A percentile compares a stretch with the other conserved stretches of the same genome.
phyloP scores from a whole-genome alignment of 2,113 vertebrate genomes.

The Potamarius usumacintae region DNA sequence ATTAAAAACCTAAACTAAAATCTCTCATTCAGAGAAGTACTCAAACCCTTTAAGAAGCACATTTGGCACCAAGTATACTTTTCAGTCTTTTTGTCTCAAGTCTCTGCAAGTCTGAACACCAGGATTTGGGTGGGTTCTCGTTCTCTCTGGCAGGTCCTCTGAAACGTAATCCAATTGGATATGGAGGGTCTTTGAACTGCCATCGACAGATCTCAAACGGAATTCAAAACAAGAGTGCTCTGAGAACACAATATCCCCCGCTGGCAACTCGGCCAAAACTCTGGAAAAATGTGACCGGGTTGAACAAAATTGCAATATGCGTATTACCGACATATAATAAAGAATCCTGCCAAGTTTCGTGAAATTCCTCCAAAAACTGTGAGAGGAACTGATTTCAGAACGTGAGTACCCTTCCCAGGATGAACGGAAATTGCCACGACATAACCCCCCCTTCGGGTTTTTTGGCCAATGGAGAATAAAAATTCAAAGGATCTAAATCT shows the following conservation, averaged over 20 bases:
- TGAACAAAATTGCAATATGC: too few species aligned
- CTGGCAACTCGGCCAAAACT: too few species aligned
- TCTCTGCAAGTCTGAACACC: background rate
- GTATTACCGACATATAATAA: too few species aligned
- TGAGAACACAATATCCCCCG: too few species aligned
- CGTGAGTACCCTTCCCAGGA: too few species aligned
- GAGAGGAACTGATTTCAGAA: too few species aligned
- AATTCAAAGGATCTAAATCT: background rate
- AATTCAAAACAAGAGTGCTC: too few species aligned
- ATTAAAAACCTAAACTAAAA: too few species aligned
- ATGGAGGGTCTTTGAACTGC: background rate
- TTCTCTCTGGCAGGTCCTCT: background rate
- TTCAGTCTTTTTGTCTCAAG: background rate
- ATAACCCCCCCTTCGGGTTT: background rate
- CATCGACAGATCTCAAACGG: background rate
- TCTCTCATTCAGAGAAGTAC: background rate
- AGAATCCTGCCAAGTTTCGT: too few species aligned
- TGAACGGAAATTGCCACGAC: background rate
- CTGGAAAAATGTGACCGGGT: too few species aligned
- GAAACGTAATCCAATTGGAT: background rate
- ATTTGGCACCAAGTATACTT: background rate
- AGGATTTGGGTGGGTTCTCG: background rate
- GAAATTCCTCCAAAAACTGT: too few species aligned
- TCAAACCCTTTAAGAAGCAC: background rate
- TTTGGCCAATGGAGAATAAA: too few species aligned